phyloP scores from a whole-genome alignment of 2,888 invertebrate genomes.

The Macrophya annulata region DNA sequence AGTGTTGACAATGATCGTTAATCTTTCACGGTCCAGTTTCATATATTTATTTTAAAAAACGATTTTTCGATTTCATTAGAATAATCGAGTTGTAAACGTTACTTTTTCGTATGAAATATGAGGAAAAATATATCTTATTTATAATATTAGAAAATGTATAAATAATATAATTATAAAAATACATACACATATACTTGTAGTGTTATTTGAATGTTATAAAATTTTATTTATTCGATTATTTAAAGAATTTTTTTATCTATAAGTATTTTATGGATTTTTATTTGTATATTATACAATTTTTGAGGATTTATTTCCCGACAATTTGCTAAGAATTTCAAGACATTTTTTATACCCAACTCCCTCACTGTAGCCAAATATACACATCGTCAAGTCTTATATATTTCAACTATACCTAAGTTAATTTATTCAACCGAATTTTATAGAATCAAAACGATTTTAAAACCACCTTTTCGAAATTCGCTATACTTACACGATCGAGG shows the following conservation, averaged over 20 bases:
- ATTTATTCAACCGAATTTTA: slow-evolving; percentile 53
- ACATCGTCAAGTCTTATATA: slow-evolving; percentile 3
- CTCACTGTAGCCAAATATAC: slow-evolving; percentile 29
- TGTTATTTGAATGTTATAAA: not conserved
- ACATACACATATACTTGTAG: no score
- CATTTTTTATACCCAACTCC: slow-evolving; percentile 25
- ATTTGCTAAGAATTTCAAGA: slow-evolving; percentile 43
- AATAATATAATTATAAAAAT: not conserved
- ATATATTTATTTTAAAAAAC: not conserved
- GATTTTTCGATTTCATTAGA: not conserved
- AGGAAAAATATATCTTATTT: not conserved
- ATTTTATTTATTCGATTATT: not conserved
- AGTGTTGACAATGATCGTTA: slow-evolving; percentile 1
- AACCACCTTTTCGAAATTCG: no score
- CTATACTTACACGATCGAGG: not conserved
- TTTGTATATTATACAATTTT: not conserved
- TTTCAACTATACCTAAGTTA: not conserved
- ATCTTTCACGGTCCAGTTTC: not conserved
- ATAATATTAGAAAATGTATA: not conserved
- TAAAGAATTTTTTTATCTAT: not conserved
- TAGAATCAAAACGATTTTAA: not conserved
- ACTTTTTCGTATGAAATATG: not conserved
- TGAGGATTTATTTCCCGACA: slow-evolving; percentile 28
- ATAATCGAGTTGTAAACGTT: not conserved
- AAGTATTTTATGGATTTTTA: not conserved